A percentile compares a stretch with the other conserved stretches of the same genome.
Conservation (phyloP, 2,113 vertebrate species). For the Monopterus albus region DNA sequence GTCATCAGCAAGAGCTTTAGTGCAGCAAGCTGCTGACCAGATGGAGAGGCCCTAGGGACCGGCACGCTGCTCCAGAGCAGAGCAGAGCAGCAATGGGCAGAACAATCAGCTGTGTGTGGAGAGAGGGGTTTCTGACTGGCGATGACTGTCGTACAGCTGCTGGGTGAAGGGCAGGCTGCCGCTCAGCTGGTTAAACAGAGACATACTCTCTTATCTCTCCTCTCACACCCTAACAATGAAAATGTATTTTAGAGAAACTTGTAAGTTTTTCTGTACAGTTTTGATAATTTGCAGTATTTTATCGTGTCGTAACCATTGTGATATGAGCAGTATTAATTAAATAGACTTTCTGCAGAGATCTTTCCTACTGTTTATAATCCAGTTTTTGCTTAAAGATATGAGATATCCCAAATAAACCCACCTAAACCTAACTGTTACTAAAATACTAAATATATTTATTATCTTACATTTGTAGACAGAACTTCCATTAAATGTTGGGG, state of each 20-base stretch:
- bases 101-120: constrained; percentile 46
- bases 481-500: constrained; percentile 80
- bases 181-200: constrained; percentile 50
- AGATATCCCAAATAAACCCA: constrained; percentile 83
- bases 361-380: constrained; percentile 98
- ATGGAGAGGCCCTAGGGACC: constrained; percentile 23
- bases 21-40: constrained; percentile 22
- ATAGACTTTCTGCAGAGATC: constrained; percentile 91
- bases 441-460: constrained; percentile 85
- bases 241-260: constrained; percentile 98
- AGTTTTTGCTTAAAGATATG: constrained; percentile 86
- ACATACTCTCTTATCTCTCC: constrained; percentile 66
- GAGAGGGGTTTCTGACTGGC: constrained; percentile 26
- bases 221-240: constrained; percentile 87
- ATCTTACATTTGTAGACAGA: constrained; percentile 84
- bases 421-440: constrained; percentile 76
- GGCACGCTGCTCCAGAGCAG: constrained; percentile 34
- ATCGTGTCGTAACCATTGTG: constrained; percentile 94
- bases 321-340: constrained; percentile 91
- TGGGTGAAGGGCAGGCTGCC: constrained; percentile 41
- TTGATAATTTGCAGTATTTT: constrained; percentile 99
- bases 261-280: constrained; percentile 96
- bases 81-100: constrained; percentile 45
- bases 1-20: constrained; percentile 58
- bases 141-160: constrained; percentile 29